Percentiles rank a stretch among this genome's conserved stretches.
These are phyloP conservation scores for Nudaria mundana DNA, from an alignment of 2,888 invertebrate species.

Conservation along the genomic window DNA sequence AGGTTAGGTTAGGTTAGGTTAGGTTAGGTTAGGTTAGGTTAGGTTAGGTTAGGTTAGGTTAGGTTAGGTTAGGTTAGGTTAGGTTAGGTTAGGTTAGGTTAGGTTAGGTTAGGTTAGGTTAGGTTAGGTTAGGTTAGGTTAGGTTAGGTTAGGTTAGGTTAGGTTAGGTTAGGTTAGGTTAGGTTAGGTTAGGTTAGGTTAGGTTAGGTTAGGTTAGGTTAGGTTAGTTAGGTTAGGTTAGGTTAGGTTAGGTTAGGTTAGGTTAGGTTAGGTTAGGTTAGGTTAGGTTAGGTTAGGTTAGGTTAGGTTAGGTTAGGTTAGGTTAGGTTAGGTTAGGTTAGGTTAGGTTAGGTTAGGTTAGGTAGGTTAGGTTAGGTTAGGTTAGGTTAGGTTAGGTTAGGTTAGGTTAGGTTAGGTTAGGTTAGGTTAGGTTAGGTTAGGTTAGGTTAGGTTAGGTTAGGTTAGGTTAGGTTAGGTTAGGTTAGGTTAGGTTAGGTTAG, in stretches of 20 bases:
- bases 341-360: neutral
- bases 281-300: conserved; percentile 11
- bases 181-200: conserved; percentile 10
- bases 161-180: conserved; percentile 11
- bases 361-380: too few relatives aligned
- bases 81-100: neutral
- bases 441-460: conserved; percentile 1
- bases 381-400: conserved; percentile 1
- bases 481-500: conserved; percentile 1
- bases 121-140: conserved; percentile 11
- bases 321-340: neutral
- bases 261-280: conserved; percentile 10
- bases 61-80: conserved; percentile 1
- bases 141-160: conserved; percentile 11
- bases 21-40: conserved; percentile 12
- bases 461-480: conserved; percentile 4
- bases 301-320: conserved; percentile 2
- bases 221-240: too few relatives aligned
- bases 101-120: conserved; percentile 6
- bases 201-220: conserved; percentile 9
- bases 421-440: conserved; percentile 8
- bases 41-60: conserved; percentile 7
- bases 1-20: conserved; percentile 11
- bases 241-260: conserved; percentile 5
- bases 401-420: conserved; percentile 9